Base-by-base conservation (phyloP, 1,140 invertebrate genomes). In the Bombus pascuorum region DNA sequence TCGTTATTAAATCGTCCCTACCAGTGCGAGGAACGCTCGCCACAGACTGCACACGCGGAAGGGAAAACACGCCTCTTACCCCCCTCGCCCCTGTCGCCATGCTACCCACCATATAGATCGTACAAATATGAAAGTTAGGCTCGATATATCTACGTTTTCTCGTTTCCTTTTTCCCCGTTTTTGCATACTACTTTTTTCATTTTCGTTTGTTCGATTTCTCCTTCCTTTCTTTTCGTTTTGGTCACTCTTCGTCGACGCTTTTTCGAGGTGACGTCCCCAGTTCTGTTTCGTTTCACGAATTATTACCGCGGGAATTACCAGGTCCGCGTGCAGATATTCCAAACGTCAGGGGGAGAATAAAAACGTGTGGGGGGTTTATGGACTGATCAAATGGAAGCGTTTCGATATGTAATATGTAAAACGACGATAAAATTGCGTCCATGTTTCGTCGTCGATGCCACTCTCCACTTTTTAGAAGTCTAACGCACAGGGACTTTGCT, bases 1-100 rank as follows among this genome's bases (percentile, higher is more conserved):
- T 89, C 91, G 91, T 94, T 95, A 95, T 95, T 94, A 93, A 93
- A 93, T 91, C 87, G 90, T 86, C 87, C 87, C 85, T 72, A 82
- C 84, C 72, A 68, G 81, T 66, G 80, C 81, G 78, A 87, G 89
- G 47, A 90, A 70, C 82, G 73, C 73, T 44, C 66, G 80, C 81
- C 59, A 34, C 81, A 86, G 79, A 79, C 44, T 87, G 80, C 44
- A 75, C 87, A 70, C 86, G 78, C 82, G 39, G 74, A 77, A 86
- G 86, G 81, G 83, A 87, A 82, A 80, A 82, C 81, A 59, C 81
- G 62, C 18, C 81, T 53, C 73, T 76, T 66, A 57, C 44, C 76
- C 53, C 39, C 28, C 76, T 47, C 39, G 1, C 15, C 73, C 3
- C n/a, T 15, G 32, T 34, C 37, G 8, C 25, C 25, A 6, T 13